Evolutionary conservation across 2,888 invertebrate genomes (phyloP).

Genomic region (Coenonympha arcania): DNA sequence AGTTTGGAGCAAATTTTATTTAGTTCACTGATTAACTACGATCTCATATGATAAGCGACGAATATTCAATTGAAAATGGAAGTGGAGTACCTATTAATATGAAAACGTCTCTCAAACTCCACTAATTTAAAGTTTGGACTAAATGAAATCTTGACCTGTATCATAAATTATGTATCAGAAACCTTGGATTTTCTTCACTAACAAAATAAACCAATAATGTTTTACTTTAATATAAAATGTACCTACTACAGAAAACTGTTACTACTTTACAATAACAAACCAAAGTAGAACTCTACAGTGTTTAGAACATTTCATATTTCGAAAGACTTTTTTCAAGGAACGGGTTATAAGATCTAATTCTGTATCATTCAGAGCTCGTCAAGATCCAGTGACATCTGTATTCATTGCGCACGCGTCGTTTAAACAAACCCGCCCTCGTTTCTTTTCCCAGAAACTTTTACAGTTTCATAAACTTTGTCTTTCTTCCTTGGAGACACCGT

Average conservation of each 20-base stretch:
- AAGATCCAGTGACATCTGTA: slow-evolving; percentile 58
- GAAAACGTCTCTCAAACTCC: too few species aligned
- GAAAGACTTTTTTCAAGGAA: slow-evolving; percentile 7
- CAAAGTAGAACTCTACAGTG: neutral
- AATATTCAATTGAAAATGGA: too few species aligned
- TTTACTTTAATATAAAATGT: too few species aligned
- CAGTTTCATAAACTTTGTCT: slow-evolving; percentile 50
- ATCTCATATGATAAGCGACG: too few species aligned
- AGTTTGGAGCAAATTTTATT: slow-evolving; percentile 1
- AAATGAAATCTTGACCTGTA: too few species aligned
- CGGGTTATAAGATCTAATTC: slow-evolving; percentile 39
- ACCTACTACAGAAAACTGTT: neutral
- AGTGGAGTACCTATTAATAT: too few species aligned
- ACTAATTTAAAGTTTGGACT: too few species aligned
- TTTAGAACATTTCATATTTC: neutral
- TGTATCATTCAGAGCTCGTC: slow-evolving; percentile 42
- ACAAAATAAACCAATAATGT: too few species aligned
- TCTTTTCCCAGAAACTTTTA: slow-evolving; percentile 65
- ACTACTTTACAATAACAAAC: neutral
- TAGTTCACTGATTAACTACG: neutral
- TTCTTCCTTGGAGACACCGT: slow-evolving; percentile 58
- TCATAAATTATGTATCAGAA: too few species aligned
- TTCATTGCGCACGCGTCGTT: slow-evolving; percentile 44
- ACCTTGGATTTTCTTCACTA: too few species aligned
- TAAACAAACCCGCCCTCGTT: slow-evolving; percentile 66